Conservation (phyloP, 1,140 invertebrate species). For the Stegodyphus mimosarum region DNA sequence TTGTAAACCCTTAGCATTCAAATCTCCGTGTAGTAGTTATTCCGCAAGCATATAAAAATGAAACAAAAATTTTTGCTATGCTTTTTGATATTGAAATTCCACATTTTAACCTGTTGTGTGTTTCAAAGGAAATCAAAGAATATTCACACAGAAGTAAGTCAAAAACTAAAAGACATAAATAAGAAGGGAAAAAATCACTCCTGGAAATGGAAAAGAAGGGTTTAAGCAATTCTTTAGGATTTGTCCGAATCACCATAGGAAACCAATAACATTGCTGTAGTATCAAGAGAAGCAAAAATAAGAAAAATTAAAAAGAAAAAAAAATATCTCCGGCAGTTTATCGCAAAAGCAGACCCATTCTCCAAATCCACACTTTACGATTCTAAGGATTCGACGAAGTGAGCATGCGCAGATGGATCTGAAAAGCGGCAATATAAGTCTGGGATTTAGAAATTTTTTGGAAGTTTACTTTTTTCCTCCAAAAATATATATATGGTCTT, state of each 20-base stretch:
- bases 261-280: slow-evolving; percentile 41
- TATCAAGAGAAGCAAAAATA: neutral
- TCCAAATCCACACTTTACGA: slow-evolving; percentile 36
- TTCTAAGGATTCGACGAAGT: neutral
- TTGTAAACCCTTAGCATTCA: too few species aligned
- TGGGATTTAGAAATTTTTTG: neutral
- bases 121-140: too few species aligned
- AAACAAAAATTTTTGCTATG: too few species aligned
- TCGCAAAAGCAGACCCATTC: slow-evolving; percentile 16
- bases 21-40: too few species aligned
- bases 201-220: slow-evolving; percentile 14
- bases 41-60: too few species aligned
- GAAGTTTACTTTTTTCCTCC: neutral
- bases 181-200: slow-evolving; percentile 10
- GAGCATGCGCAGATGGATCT: slow-evolving; percentile 13
- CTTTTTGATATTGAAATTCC: too few species aligned
- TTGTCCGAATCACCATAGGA: slow-evolving; percentile 46
- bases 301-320: neutral
- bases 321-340: slow-evolving; percentile 9
- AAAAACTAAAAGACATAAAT: too few species aligned
- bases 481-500: too few species aligned
- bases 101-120: too few species aligned
- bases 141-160: too few species aligned
- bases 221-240: slow-evolving; percentile 50
- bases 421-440: neutral